Percentiles rank a stretch among this genome's conserved stretches.
Conservation (phyloP, 2,888 invertebrate species). For the Beris chalybata region DNA sequence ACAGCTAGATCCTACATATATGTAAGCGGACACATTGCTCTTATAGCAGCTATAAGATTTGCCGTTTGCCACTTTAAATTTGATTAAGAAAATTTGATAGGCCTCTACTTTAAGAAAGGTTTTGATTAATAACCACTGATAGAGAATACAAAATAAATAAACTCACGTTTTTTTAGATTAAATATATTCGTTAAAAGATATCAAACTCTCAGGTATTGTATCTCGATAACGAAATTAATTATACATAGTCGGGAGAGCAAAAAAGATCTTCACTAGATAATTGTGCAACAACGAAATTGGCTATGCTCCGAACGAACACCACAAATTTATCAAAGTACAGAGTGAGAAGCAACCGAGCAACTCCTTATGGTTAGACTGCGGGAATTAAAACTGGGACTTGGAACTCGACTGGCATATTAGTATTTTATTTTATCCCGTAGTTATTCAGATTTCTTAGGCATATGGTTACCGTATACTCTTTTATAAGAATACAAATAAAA, state of each 20-base stretch:
- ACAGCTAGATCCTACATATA: too few species aligned
- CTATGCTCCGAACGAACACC: conserved; percentile 31
- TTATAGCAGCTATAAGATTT: conserved; percentile 8
- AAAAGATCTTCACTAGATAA: conserved; percentile 35
- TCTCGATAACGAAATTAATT: conserved; percentile 45
- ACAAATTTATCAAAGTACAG: conserved; percentile 35
- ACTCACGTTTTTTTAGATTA: conserved; percentile 43
- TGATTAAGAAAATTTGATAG: conserved; percentile 39
- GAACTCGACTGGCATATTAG: too few species aligned
- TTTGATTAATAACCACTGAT: conserved; percentile 45
- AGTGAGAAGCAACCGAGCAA: conserved; percentile 17
- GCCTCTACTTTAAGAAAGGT: conserved; percentile 34
- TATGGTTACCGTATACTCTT: not conserved
- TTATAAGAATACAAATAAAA: not conserved
- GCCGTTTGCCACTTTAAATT: conserved; percentile 32
- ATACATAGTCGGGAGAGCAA: conserved; percentile 42
- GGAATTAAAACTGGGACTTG: too few species aligned
- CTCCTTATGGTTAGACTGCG: conserved; percentile 4
- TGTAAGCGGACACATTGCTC: not conserved
- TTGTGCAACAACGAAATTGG: conserved; percentile 38
- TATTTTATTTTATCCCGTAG: too few species aligned
- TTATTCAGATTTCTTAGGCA: too few species aligned
- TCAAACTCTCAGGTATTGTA: conserved; percentile 42
- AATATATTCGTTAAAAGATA: conserved; percentile 45
- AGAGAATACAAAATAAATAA: conserved; percentile 43